phyloP scores from a whole-genome alignment of 1,140 invertebrate genomes.

The Melitaea cinxia region DNA sequence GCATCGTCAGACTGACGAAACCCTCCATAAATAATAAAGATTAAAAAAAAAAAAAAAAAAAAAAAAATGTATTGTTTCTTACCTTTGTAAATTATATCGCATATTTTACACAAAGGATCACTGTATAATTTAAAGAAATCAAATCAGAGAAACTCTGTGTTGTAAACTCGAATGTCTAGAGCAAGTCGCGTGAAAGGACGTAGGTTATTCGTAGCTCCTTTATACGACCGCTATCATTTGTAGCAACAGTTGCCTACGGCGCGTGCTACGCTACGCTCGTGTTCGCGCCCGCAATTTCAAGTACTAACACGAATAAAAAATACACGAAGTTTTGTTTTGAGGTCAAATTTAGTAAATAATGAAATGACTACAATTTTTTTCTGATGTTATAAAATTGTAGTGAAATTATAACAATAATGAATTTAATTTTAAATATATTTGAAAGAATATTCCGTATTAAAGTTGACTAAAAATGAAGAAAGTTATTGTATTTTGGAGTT shows the following conservation, averaged over 20 bases:
- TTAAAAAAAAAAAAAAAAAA: neutral
- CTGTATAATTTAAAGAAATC: too few species aligned
- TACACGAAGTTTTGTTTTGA: conserved; percentile 1
- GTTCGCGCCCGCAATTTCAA: neutral
- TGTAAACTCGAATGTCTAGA: neutral
- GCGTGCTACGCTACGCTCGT: conserved; percentile 59
- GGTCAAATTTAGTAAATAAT: conserved; percentile 1
- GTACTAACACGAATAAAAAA: conserved; percentile 1
- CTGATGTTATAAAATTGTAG: neutral
- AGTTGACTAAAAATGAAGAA: conserved; percentile 8
- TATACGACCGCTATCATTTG: conserved; percentile 36
- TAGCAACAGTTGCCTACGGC: conserved; percentile 70
- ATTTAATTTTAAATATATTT: neutral
- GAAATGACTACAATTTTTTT: neutral
- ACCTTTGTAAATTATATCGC: too few species aligned
- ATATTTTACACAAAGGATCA: too few species aligned
- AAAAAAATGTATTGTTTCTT: neutral
- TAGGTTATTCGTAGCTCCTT: conserved; percentile 39
- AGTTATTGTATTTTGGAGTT: conserved; percentile 11
- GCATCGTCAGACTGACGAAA: too few species aligned
- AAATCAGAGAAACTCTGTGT: too few species aligned
- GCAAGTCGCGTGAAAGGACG: conserved; percentile 1
- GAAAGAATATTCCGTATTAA: neutral
- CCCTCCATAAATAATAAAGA: too few species aligned
- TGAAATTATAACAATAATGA: neutral